Base-by-base conservation (phyloP, 2,888 invertebrate species). In the Microctonus hyperodae region DNA sequence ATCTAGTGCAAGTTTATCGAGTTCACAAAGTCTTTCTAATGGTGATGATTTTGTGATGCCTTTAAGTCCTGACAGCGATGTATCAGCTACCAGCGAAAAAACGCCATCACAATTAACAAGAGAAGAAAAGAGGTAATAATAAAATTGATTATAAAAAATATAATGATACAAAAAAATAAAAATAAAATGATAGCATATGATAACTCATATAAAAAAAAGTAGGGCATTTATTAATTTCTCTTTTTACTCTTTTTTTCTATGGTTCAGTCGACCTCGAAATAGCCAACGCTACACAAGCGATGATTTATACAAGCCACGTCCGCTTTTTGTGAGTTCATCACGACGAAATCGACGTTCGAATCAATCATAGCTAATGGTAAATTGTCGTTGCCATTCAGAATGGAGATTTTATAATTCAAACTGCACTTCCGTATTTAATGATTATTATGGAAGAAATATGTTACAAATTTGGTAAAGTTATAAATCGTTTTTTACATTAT, bases 231-330 rank as follows among this genome's bases (percentile, higher is more conserved):
- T n/a, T n/a, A n/a, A n/a, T 22, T 22, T 31, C 58, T 37, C 28
- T 40, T 58, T 31, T 23, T 37, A 11, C 40, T 11, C n/a, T 66
- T 50, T 56, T 69, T 69, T 40, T 16, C 61, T 33, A 33, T 67
- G 71, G 78, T 76, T 31, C 76, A 82, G 82, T 70, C 80, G 79
- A 31, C 78, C 78, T 69, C 77, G 82, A 20, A 82, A 78, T 73
- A 83, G 79, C 73, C 89, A 91, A 79, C 86, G 90, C 69, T 91
- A 91, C 78, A 87, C 88, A 65, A 90, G 88, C 74, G 90, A 90
- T 74, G 91, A 92, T 84, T 85, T 91, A 66, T 92, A 91, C 81
- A 91, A 91, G 80, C 91, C 91, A 62, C 85, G 90, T 72, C 88
- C 89, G 50, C 78, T 88, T 48, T 85, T 89, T 74, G 79, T 82